These are phyloP conservation scores for Melitaea cinxia DNA, from an alignment of 1,140 invertebrate species.

Conservation along the genomic window DNA sequence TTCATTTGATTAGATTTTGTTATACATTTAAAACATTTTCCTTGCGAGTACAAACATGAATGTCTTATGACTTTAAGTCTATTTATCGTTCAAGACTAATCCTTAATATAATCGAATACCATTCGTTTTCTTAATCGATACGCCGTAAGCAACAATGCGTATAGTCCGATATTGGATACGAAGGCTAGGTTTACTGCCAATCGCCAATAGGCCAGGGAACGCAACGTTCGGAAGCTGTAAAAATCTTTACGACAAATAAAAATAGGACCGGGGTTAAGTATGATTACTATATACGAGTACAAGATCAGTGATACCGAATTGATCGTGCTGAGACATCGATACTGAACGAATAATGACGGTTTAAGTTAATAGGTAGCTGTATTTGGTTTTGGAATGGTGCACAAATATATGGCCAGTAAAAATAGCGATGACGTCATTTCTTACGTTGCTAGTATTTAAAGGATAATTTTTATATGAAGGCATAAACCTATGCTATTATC, in stretches of 20 bases:
- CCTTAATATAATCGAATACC: not conserved
- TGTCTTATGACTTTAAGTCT: too few species aligned
- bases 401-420: too few species aligned
- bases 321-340: slow-evolving; percentile 30
- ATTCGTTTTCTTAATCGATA: not conserved
- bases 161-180: not conserved
- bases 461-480: too few species aligned
- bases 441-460: not conserved
- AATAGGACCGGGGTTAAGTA: slow-evolving; percentile 60
- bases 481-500: too few species aligned
- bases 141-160: not conserved
- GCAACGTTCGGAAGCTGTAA: slow-evolving; percentile 53
- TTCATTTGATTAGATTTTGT: too few species aligned
- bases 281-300: slow-evolving; percentile 51
- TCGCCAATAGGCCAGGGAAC: slow-evolving; percentile 45
- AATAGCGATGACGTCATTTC: not conserved
- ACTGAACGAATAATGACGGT: not conserved
- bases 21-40: too few species aligned
- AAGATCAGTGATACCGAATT: slow-evolving; percentile 32
- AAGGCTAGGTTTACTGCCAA: slow-evolving; percentile 49
- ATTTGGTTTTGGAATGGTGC: not conserved
- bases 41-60: too few species aligned
- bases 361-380: not conserved
- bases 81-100: too few species aligned
- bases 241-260: slow-evolving; percentile 69